A percentile compares a stretch with the other conserved stretches of the same genome.
Conservation (phyloP, 2,888 invertebrate species). For the Brassicogethes aeneus region DNA sequence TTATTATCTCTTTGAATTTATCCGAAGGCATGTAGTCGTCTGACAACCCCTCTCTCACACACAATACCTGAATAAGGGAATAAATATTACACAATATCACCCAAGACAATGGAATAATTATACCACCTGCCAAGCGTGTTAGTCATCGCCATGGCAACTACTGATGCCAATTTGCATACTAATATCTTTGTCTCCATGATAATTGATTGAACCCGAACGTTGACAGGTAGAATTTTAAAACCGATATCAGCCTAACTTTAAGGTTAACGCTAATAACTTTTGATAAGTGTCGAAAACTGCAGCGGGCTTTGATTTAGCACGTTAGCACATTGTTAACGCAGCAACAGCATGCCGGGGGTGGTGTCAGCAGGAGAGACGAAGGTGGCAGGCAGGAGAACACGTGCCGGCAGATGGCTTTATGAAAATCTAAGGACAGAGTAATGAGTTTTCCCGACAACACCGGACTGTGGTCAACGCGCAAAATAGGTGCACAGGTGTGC, state of each 20-base stretch:
- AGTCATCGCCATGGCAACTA: constrained; percentile 29
- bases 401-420: too few species aligned
- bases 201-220: constrained; percentile 32
- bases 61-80: constrained; percentile 20
- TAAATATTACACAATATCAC: constrained; percentile 28
- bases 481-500: too few species aligned
- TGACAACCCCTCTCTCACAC: constrained; percentile 17
- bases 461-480: too few species aligned
- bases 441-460: too few species aligned
- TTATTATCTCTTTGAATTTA: constrained; percentile 14
- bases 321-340: too few species aligned
- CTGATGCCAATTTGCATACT: constrained; percentile 34
- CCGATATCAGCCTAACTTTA: too few species aligned
- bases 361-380: too few species aligned
- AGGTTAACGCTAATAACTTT: too few species aligned
- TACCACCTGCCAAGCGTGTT: constrained; percentile 30
- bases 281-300: constrained; percentile 15
- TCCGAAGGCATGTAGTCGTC: constrained; percentile 9
- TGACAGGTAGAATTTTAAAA: constrained; percentile 19
- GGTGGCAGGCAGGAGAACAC: too few species aligned
- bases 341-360: too few species aligned
- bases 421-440: too few species aligned
- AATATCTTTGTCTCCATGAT: constrained; percentile 32
- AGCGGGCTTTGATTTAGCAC: constrained; percentile 14
- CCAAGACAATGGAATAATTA: constrained; percentile 38